These are phyloP conservation scores for Drosophila grimshawi DNA, from an alignment of 1,140 invertebrate genomes.

Conservation along the genomic window DNA sequence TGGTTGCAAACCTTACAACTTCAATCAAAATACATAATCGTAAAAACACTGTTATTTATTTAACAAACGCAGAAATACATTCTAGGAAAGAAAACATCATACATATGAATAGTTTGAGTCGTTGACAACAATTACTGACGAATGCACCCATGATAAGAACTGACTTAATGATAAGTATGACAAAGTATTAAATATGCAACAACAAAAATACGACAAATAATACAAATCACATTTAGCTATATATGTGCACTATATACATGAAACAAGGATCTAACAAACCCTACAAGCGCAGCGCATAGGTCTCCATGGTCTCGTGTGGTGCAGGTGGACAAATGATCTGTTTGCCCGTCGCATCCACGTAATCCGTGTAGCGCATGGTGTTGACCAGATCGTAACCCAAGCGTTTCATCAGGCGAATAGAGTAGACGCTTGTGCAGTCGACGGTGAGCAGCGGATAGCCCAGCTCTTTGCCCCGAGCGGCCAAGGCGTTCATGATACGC, in stretches of 20 bases:
- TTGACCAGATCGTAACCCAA: constrained; percentile 54
- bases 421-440: constrained; percentile 72
- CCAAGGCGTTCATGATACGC: constrained; percentile 42
- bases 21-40: too few relatives aligned
- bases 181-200: too few relatives aligned
- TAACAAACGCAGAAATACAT: too few relatives aligned
- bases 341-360: constrained; percentile 48
- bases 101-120: too few relatives aligned
- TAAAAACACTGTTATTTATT: too few relatives aligned
- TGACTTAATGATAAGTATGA: too few relatives aligned
- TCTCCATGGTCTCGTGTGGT: constrained; percentile 64
- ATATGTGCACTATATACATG: not conserved
- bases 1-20: too few relatives aligned
- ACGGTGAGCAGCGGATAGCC: constrained; percentile 51
- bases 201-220: too few relatives aligned
- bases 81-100: too few relatives aligned
- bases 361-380: constrained; percentile 44
- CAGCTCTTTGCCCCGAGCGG: constrained; percentile 21
- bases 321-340: constrained; percentile 55
- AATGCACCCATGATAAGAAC: too few relatives aligned
- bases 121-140: too few relatives aligned
- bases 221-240: not conserved
- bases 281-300: constrained; percentile 49
- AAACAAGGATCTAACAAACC: too few relatives aligned
- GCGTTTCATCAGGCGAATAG: constrained; percentile 47